Conservation (phyloP, 2,888 invertebrate species). For the Hedychridium roseum region DNA sequence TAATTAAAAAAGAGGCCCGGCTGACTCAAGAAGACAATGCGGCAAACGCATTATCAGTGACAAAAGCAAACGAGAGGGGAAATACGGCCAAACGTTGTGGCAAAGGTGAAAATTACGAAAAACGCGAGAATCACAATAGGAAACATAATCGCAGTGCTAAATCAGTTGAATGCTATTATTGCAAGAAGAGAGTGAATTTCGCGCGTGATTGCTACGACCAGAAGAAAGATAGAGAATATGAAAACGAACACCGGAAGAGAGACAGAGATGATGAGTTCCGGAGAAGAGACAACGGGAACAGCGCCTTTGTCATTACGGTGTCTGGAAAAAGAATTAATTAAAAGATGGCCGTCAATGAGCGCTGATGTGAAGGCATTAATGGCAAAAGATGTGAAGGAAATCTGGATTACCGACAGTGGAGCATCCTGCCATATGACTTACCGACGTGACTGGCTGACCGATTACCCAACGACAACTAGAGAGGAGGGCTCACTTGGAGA, state of each 20-base stretch:
- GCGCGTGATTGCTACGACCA: not conserved
- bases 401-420: conserved; percentile 20
- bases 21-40: not conserved
- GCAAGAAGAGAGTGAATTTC: not conserved
- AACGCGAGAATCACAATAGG: no score
- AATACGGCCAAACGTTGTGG: not conserved
- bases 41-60: not conserved
- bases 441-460: conserved; percentile 15
- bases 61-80: not conserved
- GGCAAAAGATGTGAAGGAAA: not conserved
- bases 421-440: conserved; percentile 22
- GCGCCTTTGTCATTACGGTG: no score
- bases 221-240: no score
- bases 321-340: no score
- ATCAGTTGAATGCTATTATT: conserved; percentile 3
- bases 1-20: not conserved
- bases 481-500: conserved; percentile 16
- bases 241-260: no score
- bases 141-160: no score
- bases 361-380: not conserved
- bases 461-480: not conserved
- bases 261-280: no score
- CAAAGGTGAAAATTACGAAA: not conserved
- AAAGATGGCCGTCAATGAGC: no score
- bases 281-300: no score